Evolutionary conservation across 1,140 invertebrate species (phyloP), one percentile per base, ranked within the genome.

Genomic region (Zaprionus ornatus): DNA sequence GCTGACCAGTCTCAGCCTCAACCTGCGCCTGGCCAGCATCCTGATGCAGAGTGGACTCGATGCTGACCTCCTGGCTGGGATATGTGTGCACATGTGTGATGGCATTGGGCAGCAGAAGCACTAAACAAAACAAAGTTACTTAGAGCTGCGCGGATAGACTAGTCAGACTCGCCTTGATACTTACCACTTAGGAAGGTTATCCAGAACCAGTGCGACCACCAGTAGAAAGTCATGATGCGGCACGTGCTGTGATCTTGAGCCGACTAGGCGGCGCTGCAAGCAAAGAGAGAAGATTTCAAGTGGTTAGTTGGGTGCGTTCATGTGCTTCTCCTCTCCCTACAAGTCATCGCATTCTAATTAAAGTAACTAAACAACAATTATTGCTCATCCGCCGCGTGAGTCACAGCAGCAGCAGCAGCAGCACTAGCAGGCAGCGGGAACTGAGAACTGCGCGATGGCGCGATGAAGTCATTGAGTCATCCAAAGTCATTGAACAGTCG

Each of bases 171-270:
- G 2, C 9, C 5, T 32, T 3, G 9, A 32, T 6, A 66, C 83
- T 77, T 55, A 92, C 91, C 86, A 50, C 72, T 72, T 21, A 91
- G 66, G 23, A 66, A 70, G 74, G 95, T 95, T 93, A 95, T 94
- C 95, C 95, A 95, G 92, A 95, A 95, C 95, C 95, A 95, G 91
- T 95, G 95, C 93, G 95, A 95, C 94, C 95, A 95, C 95, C 94
- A 95, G 92, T 95, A 95, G 75, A 95, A 93, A 93, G 95, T 95
- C 95, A 95, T 95, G 94, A 94, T 94, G 93, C 75, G 76, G 48
- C 73, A 70, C 87, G 86, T 91, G 55, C 63, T 88, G 74, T 70
- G 78, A 90, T 85, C 69, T 85, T 81, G 69, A 25, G 60, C 42
- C 54, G 52, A 84, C 78, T 70, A 77, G 62, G 52, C 52, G 56